Evolutionary conservation across 1,140 invertebrate species (phyloP).

Genomic region (Rhynchophorus ferrugineus): DNA sequence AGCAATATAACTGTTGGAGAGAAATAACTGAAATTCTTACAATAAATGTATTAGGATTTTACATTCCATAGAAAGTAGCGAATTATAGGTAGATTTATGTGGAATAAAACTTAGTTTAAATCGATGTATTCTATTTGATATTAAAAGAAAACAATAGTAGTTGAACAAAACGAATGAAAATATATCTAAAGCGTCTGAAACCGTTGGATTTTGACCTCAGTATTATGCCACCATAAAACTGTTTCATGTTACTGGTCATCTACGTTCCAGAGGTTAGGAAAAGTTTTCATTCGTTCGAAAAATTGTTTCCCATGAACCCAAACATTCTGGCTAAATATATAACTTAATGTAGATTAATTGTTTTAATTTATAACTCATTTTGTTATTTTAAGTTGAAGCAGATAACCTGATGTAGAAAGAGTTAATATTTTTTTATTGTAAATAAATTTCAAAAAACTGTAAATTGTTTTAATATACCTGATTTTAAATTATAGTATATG

Average conservation of each 20-base stretch:
- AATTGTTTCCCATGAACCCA: too few relatives aligned
- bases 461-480: not conserved
- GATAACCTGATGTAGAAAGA: constrained; percentile 17
- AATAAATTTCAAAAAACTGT: constrained; percentile 16
- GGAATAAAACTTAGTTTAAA: not conserved
- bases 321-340: too few relatives aligned
- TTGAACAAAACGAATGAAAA: too few relatives aligned
- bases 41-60: constrained; percentile 2
- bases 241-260: too few relatives aligned
- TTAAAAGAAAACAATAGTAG: too few relatives aligned
- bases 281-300: too few relatives aligned
- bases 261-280: too few relatives aligned
- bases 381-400: constrained; percentile 1
- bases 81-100: not conserved
- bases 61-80: constrained; percentile 9
- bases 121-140: not conserved
- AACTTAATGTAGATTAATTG: not conserved
- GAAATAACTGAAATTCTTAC: not conserved
- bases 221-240: too few relatives aligned
- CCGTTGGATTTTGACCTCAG: too few relatives aligned
- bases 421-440: constrained; percentile 26
- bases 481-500: too few relatives aligned
- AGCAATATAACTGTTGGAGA: constrained; percentile 11
- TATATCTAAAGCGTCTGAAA: too few relatives aligned
- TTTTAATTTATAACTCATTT: not conserved